Evolutionary conservation across 1,140 invertebrate genomes (phyloP), one percentile per base, ranked within the genome.

Genomic region (Formica selysi): DNA sequence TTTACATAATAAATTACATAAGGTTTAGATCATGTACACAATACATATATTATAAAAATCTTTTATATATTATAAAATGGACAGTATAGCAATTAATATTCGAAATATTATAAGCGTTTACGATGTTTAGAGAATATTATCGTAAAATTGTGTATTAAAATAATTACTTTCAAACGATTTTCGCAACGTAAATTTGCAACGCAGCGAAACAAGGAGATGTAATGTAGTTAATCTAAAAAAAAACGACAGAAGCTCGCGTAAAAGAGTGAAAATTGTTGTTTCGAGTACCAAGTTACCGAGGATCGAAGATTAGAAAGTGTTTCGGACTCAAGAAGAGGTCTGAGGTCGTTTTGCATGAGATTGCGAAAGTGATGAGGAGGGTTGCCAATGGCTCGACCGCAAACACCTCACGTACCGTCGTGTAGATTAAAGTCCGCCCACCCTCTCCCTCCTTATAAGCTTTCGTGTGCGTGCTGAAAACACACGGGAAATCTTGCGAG

Each of bases 401-500:
- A 93, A 93, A 92, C 91, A 92, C 88, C 91, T 93, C 92, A 93
- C 92, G 91, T 92, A 92, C 87, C 91, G 87, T 91, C 89, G 87
- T 88, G 87, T 91, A 93, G 93, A 93, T 93, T 93, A 93, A 93
- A 93, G 91, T 87, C 67, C 61, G 79, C 62, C 61, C 44, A 48
- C 71, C 41, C 36, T 10, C 68, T 41, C 51, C 16, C 48, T 11
- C 48, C 10, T 51, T 48, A 48, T 51, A 44, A n/a, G 41, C 38
- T 48, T 36, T 76, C 54, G 90, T 68, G 84, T 65, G 51, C 68
- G 78, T 64, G 76, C 26, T 81, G 88, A 92, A 93, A 89, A 88
- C 91, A 93, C 91, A 91, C 92, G 92, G 92, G 92, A 93, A 93
- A 92, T 93, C 90, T 93, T 89, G 84, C 76, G 85, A 89, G 86